These are phyloP conservation scores for Drosophila mercatorum DNA, from an alignment of 2,888 invertebrate genomes.

Conservation along the genomic window DNA sequence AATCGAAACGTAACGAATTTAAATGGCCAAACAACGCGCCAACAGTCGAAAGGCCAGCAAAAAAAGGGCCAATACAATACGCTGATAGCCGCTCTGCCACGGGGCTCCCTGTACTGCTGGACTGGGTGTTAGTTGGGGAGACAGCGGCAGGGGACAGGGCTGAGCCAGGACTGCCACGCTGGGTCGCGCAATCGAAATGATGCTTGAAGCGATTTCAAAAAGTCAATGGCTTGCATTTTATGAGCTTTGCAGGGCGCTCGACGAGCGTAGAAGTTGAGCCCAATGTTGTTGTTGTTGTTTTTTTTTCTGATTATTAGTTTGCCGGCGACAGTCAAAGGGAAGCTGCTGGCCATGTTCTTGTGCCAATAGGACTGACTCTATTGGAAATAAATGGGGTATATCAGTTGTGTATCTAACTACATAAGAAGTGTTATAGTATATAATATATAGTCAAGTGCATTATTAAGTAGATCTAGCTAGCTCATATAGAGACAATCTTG, in stretches of 20 bases:
- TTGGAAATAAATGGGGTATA: not conserved
- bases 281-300: conserved; percentile 31
- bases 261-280: conserved; percentile 42
- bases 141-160: not conserved
- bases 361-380: not conserved
- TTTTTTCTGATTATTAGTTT: conserved; percentile 70
- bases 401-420: not conserved
- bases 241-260: conserved; percentile 57
- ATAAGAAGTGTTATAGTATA: not conserved
- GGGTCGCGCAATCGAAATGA: conserved; percentile 62
- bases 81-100: conserved; percentile 14
- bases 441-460: too few relatives aligned
- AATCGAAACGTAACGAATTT: conserved; percentile 79
- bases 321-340: conserved; percentile 16
- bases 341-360: not conserved
- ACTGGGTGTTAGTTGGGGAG: not conserved
- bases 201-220: conserved; percentile 79
- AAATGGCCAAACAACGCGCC: conserved; percentile 73
- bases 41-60: conserved; percentile 35
- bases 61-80: conserved; percentile 37
- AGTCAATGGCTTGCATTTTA: conserved; percentile 82
- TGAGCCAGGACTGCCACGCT: conserved; percentile 11
- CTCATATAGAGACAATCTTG: too few relatives aligned
- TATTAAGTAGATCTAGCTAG: too few relatives aligned
- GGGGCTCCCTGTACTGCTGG: not conserved